Percentiles rank a stretch among this genome's conserved stretches.
Conservation (phyloP, 1,140 invertebrate genomes). For the Drosophila subpulchrella region DNA sequence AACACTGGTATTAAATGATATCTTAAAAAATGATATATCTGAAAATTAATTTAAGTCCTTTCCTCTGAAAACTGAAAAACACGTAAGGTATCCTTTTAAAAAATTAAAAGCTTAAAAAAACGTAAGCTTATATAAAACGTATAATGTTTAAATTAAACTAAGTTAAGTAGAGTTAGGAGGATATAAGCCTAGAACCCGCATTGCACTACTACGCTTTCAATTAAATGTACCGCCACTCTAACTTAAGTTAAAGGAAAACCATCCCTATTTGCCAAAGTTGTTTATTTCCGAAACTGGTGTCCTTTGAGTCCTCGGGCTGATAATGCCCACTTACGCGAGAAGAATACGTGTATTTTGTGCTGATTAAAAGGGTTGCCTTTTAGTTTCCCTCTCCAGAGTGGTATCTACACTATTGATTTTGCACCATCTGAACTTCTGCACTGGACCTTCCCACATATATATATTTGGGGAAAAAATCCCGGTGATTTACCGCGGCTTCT, state of each 20-base stretch:
- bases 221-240: neutral
- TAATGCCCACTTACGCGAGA: neutral
- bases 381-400: neutral
- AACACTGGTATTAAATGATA: too few species aligned
- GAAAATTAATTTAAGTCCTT: too few species aligned
- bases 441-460: neutral
- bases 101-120: too few species aligned
- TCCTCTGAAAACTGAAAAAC: too few species aligned
- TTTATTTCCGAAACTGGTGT: neutral
- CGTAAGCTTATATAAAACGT: too few species aligned
- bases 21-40: too few species aligned
- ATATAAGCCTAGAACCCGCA: too few species aligned
- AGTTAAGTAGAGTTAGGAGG: too few species aligned
- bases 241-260: neutral
- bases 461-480: neutral
- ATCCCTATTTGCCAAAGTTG: neutral
- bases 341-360: conserved; percentile 5
- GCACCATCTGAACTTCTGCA: neutral
- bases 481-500: conserved; percentile 51
- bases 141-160: too few species aligned
- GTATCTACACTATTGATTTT: conserved; percentile 18
- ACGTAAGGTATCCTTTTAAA: too few species aligned
- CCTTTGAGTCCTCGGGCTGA: conserved; percentile 1
- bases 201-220: neutral
- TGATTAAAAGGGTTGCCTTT: conserved; percentile 21